Evolutionary conservation across 1,140 invertebrate species (phyloP).

Genomic region (Xylocopa sonorina): DNA sequence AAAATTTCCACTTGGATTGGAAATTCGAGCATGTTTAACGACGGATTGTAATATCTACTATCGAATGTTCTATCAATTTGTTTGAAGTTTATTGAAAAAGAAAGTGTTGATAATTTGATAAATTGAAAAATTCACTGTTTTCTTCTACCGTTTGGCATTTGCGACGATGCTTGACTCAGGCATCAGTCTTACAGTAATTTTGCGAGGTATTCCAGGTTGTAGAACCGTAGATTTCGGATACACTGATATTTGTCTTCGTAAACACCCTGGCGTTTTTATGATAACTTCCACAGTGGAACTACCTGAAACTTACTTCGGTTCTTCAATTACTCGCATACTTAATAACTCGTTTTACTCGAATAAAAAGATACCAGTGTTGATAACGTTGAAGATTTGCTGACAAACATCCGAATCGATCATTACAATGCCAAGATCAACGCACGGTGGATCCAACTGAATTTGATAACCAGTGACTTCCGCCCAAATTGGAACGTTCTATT

Average conservation of each 20-base stretch:
- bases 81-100: not conserved
- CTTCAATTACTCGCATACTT: too few species aligned
- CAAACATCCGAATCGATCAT: constrained; percentile 33
- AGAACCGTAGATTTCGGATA: constrained; percentile 19
- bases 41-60: not conserved
- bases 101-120: too few species aligned
- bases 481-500: constrained; percentile 30
- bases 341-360: too few species aligned
- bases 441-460: constrained; percentile 26
- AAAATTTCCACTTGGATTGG: constrained; percentile 14
- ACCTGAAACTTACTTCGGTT: not conserved
- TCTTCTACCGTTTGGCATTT: constrained; percentile 3
- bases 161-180: not conserved
- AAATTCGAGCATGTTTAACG: constrained; percentile 1
- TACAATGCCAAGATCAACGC: constrained; percentile 19
- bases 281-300: not conserved
- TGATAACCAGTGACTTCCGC: not conserved
- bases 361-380: constrained; percentile 13
- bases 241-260: constrained; percentile 7
- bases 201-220: not conserved
- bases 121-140: too few species aligned
- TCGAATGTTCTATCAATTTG: not conserved
- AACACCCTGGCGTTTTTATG: constrained; percentile 13
- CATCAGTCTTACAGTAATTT: not conserved
- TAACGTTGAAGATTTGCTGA: constrained; percentile 22